phyloP scores from a whole-genome alignment of 2,113 vertebrate genomes.

The Talpa occidentalis region DNA sequence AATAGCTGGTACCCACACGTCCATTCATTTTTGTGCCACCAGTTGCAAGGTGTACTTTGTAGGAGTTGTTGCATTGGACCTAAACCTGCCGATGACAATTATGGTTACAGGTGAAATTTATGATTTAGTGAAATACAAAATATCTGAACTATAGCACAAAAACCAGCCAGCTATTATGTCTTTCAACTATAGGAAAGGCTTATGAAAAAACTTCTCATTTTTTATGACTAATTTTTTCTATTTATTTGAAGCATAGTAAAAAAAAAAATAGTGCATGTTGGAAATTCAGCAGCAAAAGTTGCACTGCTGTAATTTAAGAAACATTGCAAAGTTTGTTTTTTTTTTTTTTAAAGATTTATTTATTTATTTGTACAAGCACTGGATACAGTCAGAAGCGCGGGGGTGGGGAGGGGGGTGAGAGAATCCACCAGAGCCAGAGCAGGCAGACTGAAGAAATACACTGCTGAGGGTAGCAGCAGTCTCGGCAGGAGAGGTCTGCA shows the following conservation, averaged over 20 bases:
- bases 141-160: not conserved
- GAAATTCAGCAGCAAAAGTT: constrained; percentile 94
- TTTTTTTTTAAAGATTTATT: no score
- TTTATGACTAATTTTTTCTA: constrained; percentile 84
- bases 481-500: no score
- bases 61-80: not conserved
- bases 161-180: no score
- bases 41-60: not conserved
- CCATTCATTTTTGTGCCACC: not conserved
- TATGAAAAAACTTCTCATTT: no score
- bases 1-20: not conserved
- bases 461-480: no score
- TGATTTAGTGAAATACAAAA: not conserved
- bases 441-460: no score
- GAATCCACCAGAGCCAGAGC: no score
- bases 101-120: not conserved
- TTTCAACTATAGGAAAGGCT: no score
- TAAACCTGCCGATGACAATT: no score
- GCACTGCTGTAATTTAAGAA: constrained; percentile 94
- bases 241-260: constrained; percentile 96
- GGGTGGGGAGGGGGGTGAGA: no score
- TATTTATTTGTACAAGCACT: no score
- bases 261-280: constrained; percentile 92
- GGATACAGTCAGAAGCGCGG: no score
- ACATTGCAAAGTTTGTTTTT: constrained; percentile 90